These are phyloP conservation scores for Wiebesia pumilae DNA, from an alignment of 1,140 invertebrate species.

Conservation along the genomic window DNA sequence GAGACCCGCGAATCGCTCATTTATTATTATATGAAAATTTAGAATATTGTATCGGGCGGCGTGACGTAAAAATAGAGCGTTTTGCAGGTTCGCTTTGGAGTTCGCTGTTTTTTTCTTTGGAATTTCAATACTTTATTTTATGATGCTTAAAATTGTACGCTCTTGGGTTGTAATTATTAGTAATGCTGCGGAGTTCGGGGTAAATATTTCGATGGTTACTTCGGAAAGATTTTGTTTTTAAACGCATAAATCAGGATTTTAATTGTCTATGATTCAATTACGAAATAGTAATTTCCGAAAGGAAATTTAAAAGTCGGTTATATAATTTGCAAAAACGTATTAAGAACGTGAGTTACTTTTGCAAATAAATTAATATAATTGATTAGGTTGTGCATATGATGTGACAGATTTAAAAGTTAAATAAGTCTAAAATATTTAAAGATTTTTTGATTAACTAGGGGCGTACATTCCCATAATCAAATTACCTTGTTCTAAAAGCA, in stretches of 20 bases:
- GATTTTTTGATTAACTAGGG: too few relatives aligned
- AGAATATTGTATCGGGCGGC: neutral
- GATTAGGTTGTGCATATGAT: too few relatives aligned
- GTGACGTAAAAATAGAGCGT: slow-evolving; percentile 16
- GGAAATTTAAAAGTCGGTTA: neutral
- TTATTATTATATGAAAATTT: slow-evolving; percentile 9
- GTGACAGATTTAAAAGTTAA: neutral
- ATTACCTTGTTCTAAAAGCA: too few relatives aligned
- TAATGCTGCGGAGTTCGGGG: neutral
- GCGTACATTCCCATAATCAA: too few relatives aligned
- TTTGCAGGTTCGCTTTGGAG: neutral
- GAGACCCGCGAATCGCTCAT: neutral
- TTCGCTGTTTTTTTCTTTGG: neutral
- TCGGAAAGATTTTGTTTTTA: slow-evolving; percentile 2
- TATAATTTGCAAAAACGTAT: too few relatives aligned
- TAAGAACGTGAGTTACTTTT: neutral
- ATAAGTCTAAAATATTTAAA: too few relatives aligned
- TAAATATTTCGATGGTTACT: neutral
- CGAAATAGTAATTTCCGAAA: neutral
- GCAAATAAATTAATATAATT: too few relatives aligned
- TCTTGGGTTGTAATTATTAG: neutral
- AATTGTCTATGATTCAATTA: slow-evolving; percentile 10
- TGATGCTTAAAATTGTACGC: neutral
- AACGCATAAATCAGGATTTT: neutral
- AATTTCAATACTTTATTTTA: slow-evolving; percentile 19